A percentile compares a stretch with the other conserved stretches of the same genome.
Evolutionary conservation across 1,140 invertebrate genomes (phyloP).

Genomic region (Eueides isabella): DNA sequence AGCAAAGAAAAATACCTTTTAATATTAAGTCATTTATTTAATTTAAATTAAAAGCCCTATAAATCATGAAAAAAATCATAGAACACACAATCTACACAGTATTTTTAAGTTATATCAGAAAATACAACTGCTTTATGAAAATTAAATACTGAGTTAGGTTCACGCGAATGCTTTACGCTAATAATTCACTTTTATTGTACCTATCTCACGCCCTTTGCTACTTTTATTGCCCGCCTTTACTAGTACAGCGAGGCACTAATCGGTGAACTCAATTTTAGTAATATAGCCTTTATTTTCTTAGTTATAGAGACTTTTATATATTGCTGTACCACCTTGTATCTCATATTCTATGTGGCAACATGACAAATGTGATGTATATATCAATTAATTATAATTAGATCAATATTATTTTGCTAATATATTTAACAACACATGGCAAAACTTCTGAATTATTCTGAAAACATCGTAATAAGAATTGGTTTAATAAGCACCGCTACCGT

Average conservation of each 20-base stretch:
- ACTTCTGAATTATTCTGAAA: conserved; percentile 32
- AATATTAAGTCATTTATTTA: background rate
- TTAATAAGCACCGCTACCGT: conserved; percentile 35
- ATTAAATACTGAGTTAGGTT: conserved; percentile 54
- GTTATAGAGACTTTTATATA: conserved; percentile 19
- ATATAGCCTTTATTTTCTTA: conserved; percentile 16
- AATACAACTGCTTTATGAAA: conserved; percentile 51
- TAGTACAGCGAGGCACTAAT: conserved; percentile 49
- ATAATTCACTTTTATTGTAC: conserved; percentile 82
- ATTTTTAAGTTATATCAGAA: conserved; percentile 27
- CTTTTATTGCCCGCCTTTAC: conserved; percentile 77
- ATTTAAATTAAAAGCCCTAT: background rate
- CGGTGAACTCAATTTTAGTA: conserved; percentile 31
- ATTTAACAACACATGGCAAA: conserved; percentile 22
- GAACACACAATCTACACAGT: conserved; percentile 13
- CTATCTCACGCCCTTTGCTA: conserved; percentile 73
- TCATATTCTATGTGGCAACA: conserved; percentile 61
- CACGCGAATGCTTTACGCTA: conserved; percentile 70
- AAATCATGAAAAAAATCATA: background rate
- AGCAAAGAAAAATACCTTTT: background rate
- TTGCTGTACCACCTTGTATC: conserved; percentile 33
- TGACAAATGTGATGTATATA: conserved; percentile 43
- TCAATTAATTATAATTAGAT: conserved; percentile 46
- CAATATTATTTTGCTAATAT: conserved; percentile 20
- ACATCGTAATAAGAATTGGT: conserved; percentile 35